These are phyloP conservation scores for Lacanobia wlatinum DNA, from an alignment of 2,888 invertebrate species.

Conservation along the genomic window DNA sequence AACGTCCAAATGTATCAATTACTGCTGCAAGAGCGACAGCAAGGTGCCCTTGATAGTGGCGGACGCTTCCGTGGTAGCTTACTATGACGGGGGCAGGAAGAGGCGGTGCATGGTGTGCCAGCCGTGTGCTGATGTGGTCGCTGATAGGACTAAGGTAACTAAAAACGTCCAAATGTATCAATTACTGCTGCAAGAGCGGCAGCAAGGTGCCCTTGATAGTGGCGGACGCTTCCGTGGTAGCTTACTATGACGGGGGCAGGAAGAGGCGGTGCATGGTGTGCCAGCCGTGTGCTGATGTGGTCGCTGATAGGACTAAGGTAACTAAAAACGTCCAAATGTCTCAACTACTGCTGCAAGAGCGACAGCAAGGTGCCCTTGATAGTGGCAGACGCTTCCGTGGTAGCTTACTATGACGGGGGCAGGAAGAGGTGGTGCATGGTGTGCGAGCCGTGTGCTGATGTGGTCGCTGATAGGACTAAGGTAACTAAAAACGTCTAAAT, in stretches of 20 bases:
- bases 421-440: conserved; percentile 68
- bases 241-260: conserved; percentile 82
- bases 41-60: conserved; percentile 71
- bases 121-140: conserved; percentile 68
- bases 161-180: conserved; percentile 86
- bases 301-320: conserved; percentile 77
- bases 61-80: conserved; percentile 83
- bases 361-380: conserved; percentile 68
- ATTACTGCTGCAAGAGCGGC: conserved; percentile 87
- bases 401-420: conserved; percentile 83
- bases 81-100: conserved; percentile 80
- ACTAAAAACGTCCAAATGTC: conserved; percentile 79
- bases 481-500: conserved; percentile 76
- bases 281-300: conserved; percentile 67
- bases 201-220: conserved; percentile 67
- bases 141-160: conserved; percentile 76
- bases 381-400: conserved; percentile 81
- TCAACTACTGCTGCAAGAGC: conserved; percentile 90
- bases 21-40: conserved; percentile 83
- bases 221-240: conserved; percentile 81
- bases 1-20: conserved; percentile 88
- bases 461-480: conserved; percentile 73
- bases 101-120: conserved; percentile 70
- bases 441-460: conserved; percentile 70
- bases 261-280: conserved; percentile 72